Conservation (phyloP, 2,113 vertebrate genomes). For the Lepidothrix coronata region DNA sequence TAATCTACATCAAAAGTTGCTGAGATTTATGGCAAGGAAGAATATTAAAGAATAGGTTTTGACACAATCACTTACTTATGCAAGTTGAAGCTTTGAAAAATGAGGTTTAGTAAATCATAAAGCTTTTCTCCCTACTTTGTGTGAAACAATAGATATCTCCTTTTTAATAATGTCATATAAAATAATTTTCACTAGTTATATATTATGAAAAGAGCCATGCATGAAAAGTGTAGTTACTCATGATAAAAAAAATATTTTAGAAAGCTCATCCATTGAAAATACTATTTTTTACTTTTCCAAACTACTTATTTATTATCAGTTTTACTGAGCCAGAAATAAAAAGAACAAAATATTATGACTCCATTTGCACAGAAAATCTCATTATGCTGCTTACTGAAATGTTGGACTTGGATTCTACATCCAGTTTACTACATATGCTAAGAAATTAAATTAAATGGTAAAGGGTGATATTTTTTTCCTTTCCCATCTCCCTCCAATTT, state of each 20-base stretch:
- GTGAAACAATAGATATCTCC: not conserved
- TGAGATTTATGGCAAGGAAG: not conserved
- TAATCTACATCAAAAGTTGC: not conserved
- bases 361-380: slow-evolving; percentile 14
- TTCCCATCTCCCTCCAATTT: not conserved
- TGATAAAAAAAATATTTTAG: not conserved
- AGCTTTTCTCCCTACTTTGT: not conserved
- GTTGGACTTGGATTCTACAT: not conserved
- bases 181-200: not conserved
- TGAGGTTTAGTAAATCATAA: not conserved
- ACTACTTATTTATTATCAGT: not conserved
- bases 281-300: not conserved
- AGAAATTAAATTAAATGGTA: not conserved
- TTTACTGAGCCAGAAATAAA: slow-evolving; percentile 4
- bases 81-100: not conserved
- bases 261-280: not conserved
- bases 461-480: not conserved
- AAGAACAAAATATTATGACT: slow-evolving; percentile 28
- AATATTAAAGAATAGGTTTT: not conserved
- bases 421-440: not conserved
- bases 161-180: not conserved
- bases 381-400: not conserved
- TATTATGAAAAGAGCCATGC: not conserved
- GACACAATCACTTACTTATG: not conserved
- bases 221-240: not conserved